phyloP scores from a whole-genome alignment of 2,113 vertebrate species.

The Myanophis thanlyinensis region DNA sequence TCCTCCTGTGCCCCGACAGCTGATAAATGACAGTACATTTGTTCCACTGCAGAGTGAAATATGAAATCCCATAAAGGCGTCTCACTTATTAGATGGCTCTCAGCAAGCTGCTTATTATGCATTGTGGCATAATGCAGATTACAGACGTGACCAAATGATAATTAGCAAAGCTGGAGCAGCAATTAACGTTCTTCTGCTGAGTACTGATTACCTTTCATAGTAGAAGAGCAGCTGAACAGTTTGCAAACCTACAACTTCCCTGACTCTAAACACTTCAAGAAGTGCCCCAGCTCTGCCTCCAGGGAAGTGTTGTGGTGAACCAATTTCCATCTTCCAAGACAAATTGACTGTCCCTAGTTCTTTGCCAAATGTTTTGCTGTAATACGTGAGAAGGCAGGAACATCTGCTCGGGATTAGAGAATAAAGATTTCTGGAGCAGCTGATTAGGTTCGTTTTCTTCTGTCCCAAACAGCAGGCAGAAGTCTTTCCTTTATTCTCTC shows the following conservation, averaged over 20 bases:
- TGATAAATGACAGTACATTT: constrained; percentile 55
- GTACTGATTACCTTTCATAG: constrained; percentile 54
- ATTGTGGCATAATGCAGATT: constrained; percentile 67
- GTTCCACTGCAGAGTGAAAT: constrained; percentile 56
- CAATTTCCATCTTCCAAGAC: constrained; percentile 22
- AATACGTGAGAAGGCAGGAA: background rate
- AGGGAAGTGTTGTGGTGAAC: background rate
- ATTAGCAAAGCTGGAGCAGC: constrained; percentile 71
- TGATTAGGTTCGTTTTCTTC: background rate
- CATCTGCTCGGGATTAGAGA: background rate
- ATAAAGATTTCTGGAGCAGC: background rate
- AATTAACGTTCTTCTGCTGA: constrained; percentile 67
- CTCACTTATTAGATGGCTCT: constrained; percentile 65
- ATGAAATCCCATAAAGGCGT: constrained; percentile 63
- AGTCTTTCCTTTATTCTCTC: background rate
- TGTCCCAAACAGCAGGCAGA: rapidly evolving
- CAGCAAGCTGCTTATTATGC: constrained; percentile 69
- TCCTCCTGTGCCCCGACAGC: constrained; percentile 34
- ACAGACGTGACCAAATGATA: constrained; percentile 67
- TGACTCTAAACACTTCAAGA: rapidly evolving
- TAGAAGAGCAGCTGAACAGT: constrained; percentile 53
- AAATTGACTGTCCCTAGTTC: background rate
- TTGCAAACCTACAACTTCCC: constrained; percentile 31
- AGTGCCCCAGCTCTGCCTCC: background rate
- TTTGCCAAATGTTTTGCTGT: background rate